Base-by-base conservation (phyloP, 30 jellyfish, hydroid and myxozoan genomes). In the Haliclystus octoradiatus region DNA sequence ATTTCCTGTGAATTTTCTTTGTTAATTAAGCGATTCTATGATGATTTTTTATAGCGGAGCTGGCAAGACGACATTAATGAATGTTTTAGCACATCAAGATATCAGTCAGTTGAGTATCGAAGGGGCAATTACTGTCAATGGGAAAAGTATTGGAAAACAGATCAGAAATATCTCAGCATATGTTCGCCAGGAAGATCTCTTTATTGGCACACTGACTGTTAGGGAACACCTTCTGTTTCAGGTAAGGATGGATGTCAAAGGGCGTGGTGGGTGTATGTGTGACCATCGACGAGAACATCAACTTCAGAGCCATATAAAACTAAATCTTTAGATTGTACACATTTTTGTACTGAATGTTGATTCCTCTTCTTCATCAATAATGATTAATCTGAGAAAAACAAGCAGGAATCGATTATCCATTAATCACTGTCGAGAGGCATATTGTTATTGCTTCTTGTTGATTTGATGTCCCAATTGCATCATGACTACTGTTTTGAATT, bases 1-100 rank as follows among this genome's bases (percentile, higher is more conserved):
- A n/a, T n/a, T n/a, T n/a, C n/a, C n/a, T n/a, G n/a, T n/a, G n/a
- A n/a, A n/a, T n/a, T n/a, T n/a, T n/a, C n/a, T n/a, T n/a, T n/a
- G n/a, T n/a, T n/a, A n/a, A n/a, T n/a, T n/a, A n/a, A n/a, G n/a
- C n/a, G n/a, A n/a, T n/a, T n/a, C n/a, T n/a, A n/a, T n/a, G n/a
- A 40, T 40, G 57, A 40, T 40, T 29, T 9, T n/a, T 47, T 47
- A 9, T 47, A 47, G 60, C n/a, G 60, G 60, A 13, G 60, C 60
- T 47, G 60, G 60, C 15, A 47, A 47, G 60, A 47, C 60, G n/a
- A 47, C 60, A 13, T n/a, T 47, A n/a, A 47, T 47, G 60, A 47
- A 47, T 47, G n/a, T 47, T 47, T n/a, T 47, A 13, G 60, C 60
- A 47, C 60, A 47, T 47, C 60, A 47, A 47, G n/a, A 47, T 47